Percentiles rank a stretch among this genome's conserved stretches.
These are phyloP conservation scores for Drosophila ercepeae DNA, from an alignment of 1,140 invertebrate species.

Conservation along the genomic window DNA sequence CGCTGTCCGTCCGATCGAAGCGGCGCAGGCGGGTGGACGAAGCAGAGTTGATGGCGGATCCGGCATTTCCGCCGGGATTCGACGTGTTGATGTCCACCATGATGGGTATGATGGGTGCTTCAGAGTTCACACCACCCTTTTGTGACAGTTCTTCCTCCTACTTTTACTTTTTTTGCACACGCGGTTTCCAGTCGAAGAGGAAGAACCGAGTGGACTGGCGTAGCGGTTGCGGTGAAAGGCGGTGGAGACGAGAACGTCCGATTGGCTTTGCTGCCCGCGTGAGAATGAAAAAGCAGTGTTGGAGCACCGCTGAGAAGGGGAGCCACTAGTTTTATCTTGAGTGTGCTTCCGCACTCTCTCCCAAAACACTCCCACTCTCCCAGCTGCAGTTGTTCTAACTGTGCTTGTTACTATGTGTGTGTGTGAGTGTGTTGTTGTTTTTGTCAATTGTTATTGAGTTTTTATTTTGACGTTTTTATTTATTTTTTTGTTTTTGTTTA, in stretches of 20 bases:
- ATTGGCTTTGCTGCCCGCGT: conserved; percentile 34
- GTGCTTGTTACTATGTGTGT: conserved; percentile 4
- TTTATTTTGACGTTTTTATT: conserved; percentile 22
- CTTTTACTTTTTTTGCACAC: conserved; percentile 12
- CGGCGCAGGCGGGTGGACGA: conserved; percentile 73
- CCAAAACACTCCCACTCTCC: conserved; percentile 21
- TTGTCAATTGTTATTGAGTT: conserved; percentile 54
- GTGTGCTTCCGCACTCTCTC: conserved; percentile 2
- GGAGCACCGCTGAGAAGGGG: background rate
- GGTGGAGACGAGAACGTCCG: conserved; percentile 25
- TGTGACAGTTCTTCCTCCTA: background rate
- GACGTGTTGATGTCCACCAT: conserved; percentile 33
- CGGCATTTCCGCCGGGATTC: conserved; percentile 50
- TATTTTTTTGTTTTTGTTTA: conserved; percentile 7
- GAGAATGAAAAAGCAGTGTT: conserved; percentile 25
- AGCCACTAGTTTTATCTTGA: conserved; percentile 27
- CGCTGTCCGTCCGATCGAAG: conserved; percentile 90
- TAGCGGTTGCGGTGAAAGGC: no score
- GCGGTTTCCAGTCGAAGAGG: conserved; percentile 11
- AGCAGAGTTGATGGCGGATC: conserved; percentile 57
- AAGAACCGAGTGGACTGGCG: background rate
- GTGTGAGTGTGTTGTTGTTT: conserved; percentile 8
- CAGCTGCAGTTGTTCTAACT: conserved; percentile 31
- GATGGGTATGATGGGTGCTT: conserved; percentile 3
- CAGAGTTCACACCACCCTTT: no score